These are phyloP conservation scores for Pararge aegeria DNA, from an alignment of 1,140 invertebrate genomes.

Conservation along the genomic window DNA sequence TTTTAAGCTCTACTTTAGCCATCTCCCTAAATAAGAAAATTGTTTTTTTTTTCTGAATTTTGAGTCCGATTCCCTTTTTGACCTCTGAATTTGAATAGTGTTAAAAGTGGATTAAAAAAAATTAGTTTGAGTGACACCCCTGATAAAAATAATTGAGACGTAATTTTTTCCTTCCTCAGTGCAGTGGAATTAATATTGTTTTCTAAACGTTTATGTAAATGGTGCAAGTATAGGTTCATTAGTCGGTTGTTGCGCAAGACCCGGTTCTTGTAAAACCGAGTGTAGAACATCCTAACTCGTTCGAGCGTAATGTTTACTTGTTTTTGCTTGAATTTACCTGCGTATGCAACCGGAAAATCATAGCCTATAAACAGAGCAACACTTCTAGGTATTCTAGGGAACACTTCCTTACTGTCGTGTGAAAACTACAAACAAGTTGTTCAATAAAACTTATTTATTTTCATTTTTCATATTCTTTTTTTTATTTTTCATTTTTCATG, in stretches of 20 bases:
- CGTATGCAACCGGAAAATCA: neutral
- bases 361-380: too few species aligned
- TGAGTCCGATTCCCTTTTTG: too few species aligned
- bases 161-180: conserved; percentile 34
- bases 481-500: too few species aligned
- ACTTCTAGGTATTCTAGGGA: too few species aligned
- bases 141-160: conserved; percentile 43
- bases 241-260: neutral
- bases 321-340: conserved; percentile 1
- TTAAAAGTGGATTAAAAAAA: neutral
- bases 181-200: conserved; percentile 13
- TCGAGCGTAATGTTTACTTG: conserved; percentile 1
- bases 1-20: too few species aligned
- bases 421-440: too few species aligned
- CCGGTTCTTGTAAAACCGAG: neutral
- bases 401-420: too few species aligned
- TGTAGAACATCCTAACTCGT: conserved; percentile 1
- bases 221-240: conserved; percentile 4
- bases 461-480: too few species aligned
- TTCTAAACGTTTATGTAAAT: conserved; percentile 10
- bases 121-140: neutral
- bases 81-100: too few species aligned
- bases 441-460: too few species aligned
- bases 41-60: too few species aligned
- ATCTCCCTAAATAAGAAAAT: too few species aligned